Conservation (phyloP, 1,140 invertebrate genomes). For the Drosophila repleta region DNA sequence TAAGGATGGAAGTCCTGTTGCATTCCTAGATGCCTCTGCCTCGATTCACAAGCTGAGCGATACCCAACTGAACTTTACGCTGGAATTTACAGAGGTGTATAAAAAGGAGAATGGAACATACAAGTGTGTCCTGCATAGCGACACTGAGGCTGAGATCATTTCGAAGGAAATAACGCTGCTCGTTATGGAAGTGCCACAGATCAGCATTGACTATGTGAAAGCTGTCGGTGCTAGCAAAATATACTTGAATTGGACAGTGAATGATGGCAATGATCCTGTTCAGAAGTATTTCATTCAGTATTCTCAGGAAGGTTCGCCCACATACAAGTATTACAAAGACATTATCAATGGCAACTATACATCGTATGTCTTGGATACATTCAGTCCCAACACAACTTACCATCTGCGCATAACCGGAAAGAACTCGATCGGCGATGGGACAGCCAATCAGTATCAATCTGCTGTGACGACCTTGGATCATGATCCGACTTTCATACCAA, state of each 20-base stretch:
- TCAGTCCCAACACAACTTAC: constrained; percentile 87
- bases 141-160: constrained; percentile 56
- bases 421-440: constrained; percentile 85
- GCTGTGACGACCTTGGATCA: constrained; percentile 87
- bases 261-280: constrained; percentile 90
- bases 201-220: constrained; percentile 90
- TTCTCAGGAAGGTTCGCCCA: constrained; percentile 85
- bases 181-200: constrained; percentile 88
- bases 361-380: constrained; percentile 87
- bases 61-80: constrained; percentile 85
- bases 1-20: constrained; percentile 85
- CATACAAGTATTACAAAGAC: constrained; percentile 84
- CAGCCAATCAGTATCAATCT: constrained; percentile 84
- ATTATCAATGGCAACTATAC: constrained; percentile 86
- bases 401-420: constrained; percentile 85
- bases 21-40: constrained; percentile 68
- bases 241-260: constrained; percentile 92
- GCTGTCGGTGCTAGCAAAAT: constrained; percentile 90
- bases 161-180: constrained; percentile 84
- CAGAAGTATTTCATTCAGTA: constrained; percentile 88
- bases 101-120: constrained; percentile 89
- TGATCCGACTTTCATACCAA: constrained; percentile 91
- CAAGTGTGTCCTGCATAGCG: constrained; percentile 84
- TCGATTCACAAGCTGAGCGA: constrained; percentile 84
- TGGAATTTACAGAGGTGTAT: constrained; percentile 85